Evolutionary conservation across 1,140 invertebrate species (phyloP).

Genomic region (Philaenus spumarius): DNA sequence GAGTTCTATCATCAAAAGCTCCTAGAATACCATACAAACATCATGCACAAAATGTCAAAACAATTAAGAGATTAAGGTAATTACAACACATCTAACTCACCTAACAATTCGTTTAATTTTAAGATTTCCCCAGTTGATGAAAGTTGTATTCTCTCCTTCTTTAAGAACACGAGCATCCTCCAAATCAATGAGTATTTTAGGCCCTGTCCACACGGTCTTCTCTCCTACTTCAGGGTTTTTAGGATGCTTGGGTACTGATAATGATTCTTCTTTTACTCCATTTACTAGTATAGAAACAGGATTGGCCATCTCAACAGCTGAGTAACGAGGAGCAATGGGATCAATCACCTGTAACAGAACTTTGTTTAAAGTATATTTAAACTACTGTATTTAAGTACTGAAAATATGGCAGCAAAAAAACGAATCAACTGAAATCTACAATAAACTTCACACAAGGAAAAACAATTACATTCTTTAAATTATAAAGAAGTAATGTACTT

Average conservation of each 20-base stretch:
- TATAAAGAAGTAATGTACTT: too few species aligned
- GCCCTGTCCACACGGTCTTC: conserved; percentile 73
- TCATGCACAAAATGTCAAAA: conserved; percentile 10
- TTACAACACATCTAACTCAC: too few species aligned
- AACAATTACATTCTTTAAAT: too few species aligned
- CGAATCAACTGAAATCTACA: too few species aligned
- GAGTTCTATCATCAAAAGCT: background rate
- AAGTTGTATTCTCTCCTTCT: conserved; percentile 90
- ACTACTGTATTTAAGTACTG: too few species aligned
- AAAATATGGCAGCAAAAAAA: too few species aligned
- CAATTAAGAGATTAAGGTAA: conserved; percentile 24
- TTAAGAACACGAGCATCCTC: conserved; percentile 80
- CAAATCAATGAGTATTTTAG: conserved; percentile 78
- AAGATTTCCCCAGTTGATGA: conserved; percentile 98
- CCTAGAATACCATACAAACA: conserved; percentile 4
- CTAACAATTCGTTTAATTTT: conserved; percentile 77
- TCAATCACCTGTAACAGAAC: conserved; percentile 92
- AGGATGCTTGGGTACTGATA: conserved; percentile 79
- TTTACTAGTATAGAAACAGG: conserved; percentile 66
- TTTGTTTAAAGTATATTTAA: too few species aligned
- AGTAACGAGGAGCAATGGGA: conserved; percentile 85
- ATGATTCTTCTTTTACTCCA: conserved; percentile 51
- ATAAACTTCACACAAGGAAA: too few species aligned
- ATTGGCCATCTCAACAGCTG: conserved; percentile 61
- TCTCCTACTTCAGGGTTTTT: conserved; percentile 83